Conservation (phyloP, 2,797 vertebrate species). For the Parauchenoglanis punctatus region DNA sequence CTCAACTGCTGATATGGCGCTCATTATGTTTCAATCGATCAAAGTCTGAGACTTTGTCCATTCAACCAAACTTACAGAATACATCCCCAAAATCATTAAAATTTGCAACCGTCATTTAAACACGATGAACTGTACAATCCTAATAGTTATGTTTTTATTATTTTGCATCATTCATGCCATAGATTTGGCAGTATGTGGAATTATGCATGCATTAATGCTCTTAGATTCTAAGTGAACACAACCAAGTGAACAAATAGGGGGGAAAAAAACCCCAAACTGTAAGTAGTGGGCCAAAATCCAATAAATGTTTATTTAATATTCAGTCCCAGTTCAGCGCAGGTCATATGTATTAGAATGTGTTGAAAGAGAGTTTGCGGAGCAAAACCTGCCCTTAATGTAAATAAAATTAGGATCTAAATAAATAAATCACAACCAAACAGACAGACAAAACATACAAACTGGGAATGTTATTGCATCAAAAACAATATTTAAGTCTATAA, state of each 20-base stretch:
- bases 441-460: neutral
- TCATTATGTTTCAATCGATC: too few species aligned
- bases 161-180: neutral
- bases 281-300: too few species aligned
- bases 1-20: too few species aligned
- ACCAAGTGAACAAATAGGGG: too few species aligned
- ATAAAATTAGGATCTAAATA: neutral
- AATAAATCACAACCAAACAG: neutral
- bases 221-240: conserved; percentile 48
- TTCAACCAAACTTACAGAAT: neutral
- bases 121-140: too few species aligned
- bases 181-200: conserved; percentile 50
- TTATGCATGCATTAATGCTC: conserved; percentile 67
- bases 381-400: neutral
- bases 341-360: neutral
- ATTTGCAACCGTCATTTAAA: neutral
- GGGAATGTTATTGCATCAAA: neutral
- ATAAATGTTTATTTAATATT: neutral
- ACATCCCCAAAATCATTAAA: neutral
- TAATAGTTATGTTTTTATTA: neutral
- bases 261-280: neutral
- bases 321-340: neutral
- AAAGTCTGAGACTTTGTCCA: too few species aligned
- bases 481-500: neutral
- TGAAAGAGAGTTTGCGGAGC: neutral